Base-by-base conservation (phyloP, 1,140 invertebrate genomes). In the Drosophila repleta region DNA sequence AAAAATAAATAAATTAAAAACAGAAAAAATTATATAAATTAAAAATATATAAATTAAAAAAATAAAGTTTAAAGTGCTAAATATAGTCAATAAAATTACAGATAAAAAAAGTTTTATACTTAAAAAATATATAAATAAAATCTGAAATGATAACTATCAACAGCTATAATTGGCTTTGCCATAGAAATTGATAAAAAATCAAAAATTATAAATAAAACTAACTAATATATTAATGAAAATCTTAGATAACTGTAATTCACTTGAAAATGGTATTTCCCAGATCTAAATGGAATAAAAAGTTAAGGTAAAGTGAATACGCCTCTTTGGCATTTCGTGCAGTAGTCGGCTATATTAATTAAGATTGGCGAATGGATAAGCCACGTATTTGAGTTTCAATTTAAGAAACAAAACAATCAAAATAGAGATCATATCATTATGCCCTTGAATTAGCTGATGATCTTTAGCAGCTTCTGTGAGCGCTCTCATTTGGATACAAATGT, bases 301-400 rank as follows among this genome's bases (percentile, higher is more conserved):
- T 8, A 18, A 18, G 18, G 6, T 15, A 18, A 43, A 43, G 41
- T 45, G 17, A 45, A 45, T 45, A 20, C 43, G 43, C 41, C 32
- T 35, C 10, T 35, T 35, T 35, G 32, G 6, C 10, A 35, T 45
- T 45, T 26, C 17, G 8, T 58, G 46, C 39, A 17, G 15, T 24
- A 58, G 24, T 5, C 56, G 7, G 10, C 10, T 3, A 29, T 6
- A 8, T n/a, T 20, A 48, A 60, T 60, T 60, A 60, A 60, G 58
- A 62, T 62, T 32, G 13, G n/a, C 5, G 4, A 11, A 1, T n/a
- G 35, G 57, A 62, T 62, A 62, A 24, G 4, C 17, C 4, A 48
- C n/a, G 29, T 35, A 65, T 7, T n/a, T 21, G 3, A n/a, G 35
- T 17, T 55, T 51, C 2, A 51, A 64, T 35, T 64, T 55, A 45